These are phyloP conservation scores for Napeogenes inachia DNA, from an alignment of 2,888 invertebrate species.

Conservation along the genomic window DNA sequence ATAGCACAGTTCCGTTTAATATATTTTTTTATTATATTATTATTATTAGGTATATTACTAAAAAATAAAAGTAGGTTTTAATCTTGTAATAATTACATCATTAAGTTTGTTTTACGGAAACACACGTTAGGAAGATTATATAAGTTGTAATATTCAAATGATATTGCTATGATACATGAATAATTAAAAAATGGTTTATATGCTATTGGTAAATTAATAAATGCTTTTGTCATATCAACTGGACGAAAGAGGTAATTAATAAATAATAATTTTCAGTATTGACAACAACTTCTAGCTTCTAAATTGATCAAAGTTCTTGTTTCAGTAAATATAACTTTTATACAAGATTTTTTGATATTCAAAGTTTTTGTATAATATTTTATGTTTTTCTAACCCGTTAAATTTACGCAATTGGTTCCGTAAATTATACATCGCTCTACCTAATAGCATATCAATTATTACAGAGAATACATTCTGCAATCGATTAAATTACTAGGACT, in stretches of 20 bases:
- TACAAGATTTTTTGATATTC: too few species aligned
- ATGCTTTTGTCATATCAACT: background rate
- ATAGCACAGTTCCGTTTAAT: background rate
- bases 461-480: constrained; percentile 33
- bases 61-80: too few species aligned
- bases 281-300: background rate
- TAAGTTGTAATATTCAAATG: background rate
- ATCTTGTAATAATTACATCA: too few species aligned
- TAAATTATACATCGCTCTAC: constrained; percentile 31
- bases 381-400: too few species aligned
- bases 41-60: background rate
- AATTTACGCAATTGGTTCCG: too few species aligned
- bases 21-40: background rate
- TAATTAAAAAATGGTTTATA: background rate
- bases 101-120: too few species aligned
- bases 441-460: constrained; percentile 32
- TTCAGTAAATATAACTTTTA: too few species aligned
- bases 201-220: background rate
- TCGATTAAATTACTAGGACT: constrained; percentile 30
- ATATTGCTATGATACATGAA: constrained; percentile 1
- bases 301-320: too few species aligned
- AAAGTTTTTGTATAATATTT: too few species aligned
- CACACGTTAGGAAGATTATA: too few species aligned
- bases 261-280: background rate
- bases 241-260: background rate